Evolutionary conservation across 2,797 vertebrate genomes (phyloP).

Genomic region (Chromobotia macracanthus): DNA sequence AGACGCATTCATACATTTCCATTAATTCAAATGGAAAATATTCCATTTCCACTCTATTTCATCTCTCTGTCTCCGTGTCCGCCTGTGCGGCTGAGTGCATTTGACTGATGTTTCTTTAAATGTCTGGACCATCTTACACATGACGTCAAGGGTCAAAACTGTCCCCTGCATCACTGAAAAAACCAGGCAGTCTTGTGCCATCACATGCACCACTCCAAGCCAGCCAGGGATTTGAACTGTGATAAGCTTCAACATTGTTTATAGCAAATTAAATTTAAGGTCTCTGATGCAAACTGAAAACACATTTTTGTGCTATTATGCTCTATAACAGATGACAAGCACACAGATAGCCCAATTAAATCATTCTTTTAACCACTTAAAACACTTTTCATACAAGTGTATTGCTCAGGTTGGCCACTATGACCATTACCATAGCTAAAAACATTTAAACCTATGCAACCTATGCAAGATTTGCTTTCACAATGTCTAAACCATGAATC

Average conservation of each 20-base stretch:
- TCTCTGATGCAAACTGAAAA: slow-evolving; percentile 36
- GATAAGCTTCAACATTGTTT: slow-evolving; percentile 41
- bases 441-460: slow-evolving; percentile 30
- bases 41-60: slow-evolving; percentile 43
- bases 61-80: slow-evolving; percentile 38
- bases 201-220: slow-evolving; percentile 36
- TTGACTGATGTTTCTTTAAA: slow-evolving; percentile 37
- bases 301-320: slow-evolving; percentile 24
- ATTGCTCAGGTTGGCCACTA: slow-evolving; percentile 38
- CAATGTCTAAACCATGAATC: slow-evolving; percentile 48
- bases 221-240: slow-evolving; percentile 34
- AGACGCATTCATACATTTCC: slow-evolving; percentile 33
- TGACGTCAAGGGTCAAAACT: slow-evolving; percentile 46
- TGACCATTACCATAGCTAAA: slow-evolving; percentile 34
- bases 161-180: slow-evolving; percentile 25
- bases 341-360: slow-evolving; percentile 26
- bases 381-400: slow-evolving; percentile 43
- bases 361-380: slow-evolving; percentile 33
- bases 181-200: slow-evolving; percentile 28
- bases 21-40: slow-evolving; percentile 48
- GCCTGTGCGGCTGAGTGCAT: slow-evolving; percentile 30
- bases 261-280: slow-evolving; percentile 26
- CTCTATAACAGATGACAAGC: slow-evolving; percentile 34
- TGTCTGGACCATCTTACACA: slow-evolving; percentile 24
- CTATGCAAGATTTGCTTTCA: slow-evolving; percentile 28